Conservation (phyloP, 2,113 vertebrate genomes). For the Xyrauchen texanus region DNA sequence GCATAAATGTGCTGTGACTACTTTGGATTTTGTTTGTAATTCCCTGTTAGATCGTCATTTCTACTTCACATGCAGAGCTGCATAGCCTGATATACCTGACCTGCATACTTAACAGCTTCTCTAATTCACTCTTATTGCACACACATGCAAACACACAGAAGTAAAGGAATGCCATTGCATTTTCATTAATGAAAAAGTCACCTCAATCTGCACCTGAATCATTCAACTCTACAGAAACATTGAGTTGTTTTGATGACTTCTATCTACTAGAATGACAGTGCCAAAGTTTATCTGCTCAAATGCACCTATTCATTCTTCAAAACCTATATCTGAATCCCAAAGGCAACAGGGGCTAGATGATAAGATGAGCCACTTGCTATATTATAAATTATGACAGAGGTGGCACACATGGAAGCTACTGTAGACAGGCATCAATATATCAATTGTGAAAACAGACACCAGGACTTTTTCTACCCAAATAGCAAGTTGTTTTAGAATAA, state of each 20-base stretch:
- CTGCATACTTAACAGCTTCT: constrained; percentile 35
- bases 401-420: not conserved
- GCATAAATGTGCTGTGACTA: not conserved
- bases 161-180: constrained; percentile 56
- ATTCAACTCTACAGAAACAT: constrained; percentile 28
- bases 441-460: not conserved
- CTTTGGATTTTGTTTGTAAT: not conserved
- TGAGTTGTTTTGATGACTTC: constrained; percentile 51
- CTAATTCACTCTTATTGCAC: constrained; percentile 13
- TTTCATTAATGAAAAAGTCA: constrained; percentile 47
- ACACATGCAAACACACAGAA: constrained; percentile 45
- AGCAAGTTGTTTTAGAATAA: not conserved
- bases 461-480: not conserved
- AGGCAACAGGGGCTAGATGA: constrained; percentile 1
- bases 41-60: constrained; percentile 19
- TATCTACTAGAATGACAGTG: not conserved
- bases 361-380: not conserved
- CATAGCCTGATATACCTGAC: constrained; percentile 46
- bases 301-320: constrained; percentile 30
- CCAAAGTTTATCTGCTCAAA: constrained; percentile 47
- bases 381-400: constrained; percentile 2
- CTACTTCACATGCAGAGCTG: constrained; percentile 41
- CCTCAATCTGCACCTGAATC: constrained; percentile 34
- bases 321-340: constrained; percentile 9
- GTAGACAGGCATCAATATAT: not conserved